phyloP scores from a whole-genome alignment of 2,113 vertebrate genomes.

The Sorex araneus region DNA sequence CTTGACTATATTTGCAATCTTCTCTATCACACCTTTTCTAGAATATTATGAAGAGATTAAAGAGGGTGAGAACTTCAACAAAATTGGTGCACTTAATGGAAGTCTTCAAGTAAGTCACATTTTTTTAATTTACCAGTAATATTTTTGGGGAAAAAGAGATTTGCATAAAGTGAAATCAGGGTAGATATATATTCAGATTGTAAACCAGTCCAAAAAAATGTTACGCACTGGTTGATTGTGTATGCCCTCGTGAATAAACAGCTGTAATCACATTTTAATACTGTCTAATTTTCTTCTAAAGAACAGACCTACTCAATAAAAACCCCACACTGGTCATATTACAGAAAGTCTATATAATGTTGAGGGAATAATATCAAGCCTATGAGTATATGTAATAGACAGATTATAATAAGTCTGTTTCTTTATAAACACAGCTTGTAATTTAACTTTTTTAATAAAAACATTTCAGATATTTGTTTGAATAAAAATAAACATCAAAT shows the following conservation, averaged over 20 bases:
- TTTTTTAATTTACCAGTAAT: neutral
- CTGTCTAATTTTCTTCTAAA: slow-evolving; percentile 47
- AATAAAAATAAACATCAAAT: slow-evolving; percentile 64
- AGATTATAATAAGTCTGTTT: neutral
- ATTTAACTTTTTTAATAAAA: neutral
- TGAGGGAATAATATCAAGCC: neutral
- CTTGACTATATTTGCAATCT: neutral
- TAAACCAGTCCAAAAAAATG: neutral
- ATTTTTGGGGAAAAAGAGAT: slow-evolving; percentile 17
- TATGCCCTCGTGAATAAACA: neutral
- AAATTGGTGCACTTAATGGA: neutral
- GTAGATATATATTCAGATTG: neutral
- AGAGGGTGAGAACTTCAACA: neutral
- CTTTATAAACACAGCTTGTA: neutral
- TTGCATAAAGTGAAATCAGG: neutral
- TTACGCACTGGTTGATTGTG: neutral
- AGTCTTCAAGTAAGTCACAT: neutral
- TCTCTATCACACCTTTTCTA: neutral
- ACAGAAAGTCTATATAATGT: neutral
- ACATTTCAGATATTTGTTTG: slow-evolving; percentile 28
- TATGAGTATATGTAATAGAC: neutral
- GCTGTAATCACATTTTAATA: slow-evolving; percentile 45
- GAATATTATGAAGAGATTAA: slow-evolving; percentile 1
- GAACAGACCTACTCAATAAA: neutral
- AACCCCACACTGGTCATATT: neutral